These are phyloP conservation scores for Alloplasta piceator DNA, from an alignment of 2,888 invertebrate species.

Conservation along the genomic window DNA sequence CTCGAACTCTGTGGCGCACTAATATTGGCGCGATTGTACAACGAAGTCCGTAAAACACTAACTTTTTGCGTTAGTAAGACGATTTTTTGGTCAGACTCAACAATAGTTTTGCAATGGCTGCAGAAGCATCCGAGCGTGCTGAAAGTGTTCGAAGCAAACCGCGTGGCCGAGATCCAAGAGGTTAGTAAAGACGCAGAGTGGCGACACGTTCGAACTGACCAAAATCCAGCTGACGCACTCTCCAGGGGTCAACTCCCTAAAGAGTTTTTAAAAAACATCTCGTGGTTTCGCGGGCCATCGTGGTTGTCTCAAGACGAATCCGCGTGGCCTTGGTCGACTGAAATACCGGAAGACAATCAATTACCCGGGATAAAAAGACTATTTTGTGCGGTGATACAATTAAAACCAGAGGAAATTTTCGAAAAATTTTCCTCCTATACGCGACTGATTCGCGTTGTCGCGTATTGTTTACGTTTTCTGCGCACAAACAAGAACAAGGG, in stretches of 20 bases:
- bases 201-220: constrained; percentile 60
- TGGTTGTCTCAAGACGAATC: constrained; percentile 39
- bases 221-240: too few relatives aligned
- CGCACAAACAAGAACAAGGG: too few relatives aligned
- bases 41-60: constrained; percentile 32
- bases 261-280: constrained; percentile 25
- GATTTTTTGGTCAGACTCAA: too few relatives aligned
- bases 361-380: constrained; percentile 38
- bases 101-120: constrained; percentile 69
- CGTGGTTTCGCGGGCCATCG: constrained; percentile 39
- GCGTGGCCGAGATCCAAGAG: constrained; percentile 69
- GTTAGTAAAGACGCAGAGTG: constrained; percentile 44
- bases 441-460: constrained; percentile 35
- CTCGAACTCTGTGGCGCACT: too few relatives aligned
- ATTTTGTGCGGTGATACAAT: constrained; percentile 40
- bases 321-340: constrained; percentile 32
- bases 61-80: too few relatives aligned
- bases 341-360: constrained; percentile 9
- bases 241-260: constrained; percentile 44
- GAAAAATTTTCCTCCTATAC: constrained; percentile 44
- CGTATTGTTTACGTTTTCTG: too few relatives aligned
- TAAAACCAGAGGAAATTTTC: constrained; percentile 39
- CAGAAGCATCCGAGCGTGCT: constrained; percentile 54
- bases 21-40: constrained; percentile 61
- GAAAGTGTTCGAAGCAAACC: constrained; percentile 70